These are phyloP conservation scores for Perccottus glenii DNA, from an alignment of 2,113 vertebrate genomes.

Conservation along the genomic window DNA sequence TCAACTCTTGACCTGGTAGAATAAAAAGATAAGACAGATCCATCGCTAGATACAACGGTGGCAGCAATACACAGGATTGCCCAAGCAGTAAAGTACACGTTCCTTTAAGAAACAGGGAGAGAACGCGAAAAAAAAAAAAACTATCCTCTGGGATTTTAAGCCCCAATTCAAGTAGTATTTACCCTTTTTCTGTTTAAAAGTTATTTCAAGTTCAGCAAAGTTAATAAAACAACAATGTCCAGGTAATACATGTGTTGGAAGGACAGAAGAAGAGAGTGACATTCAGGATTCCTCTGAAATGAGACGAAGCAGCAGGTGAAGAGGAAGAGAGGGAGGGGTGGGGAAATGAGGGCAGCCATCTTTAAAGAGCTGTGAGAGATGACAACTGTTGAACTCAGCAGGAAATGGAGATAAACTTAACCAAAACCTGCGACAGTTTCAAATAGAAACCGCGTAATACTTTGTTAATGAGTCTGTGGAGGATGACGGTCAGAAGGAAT, in stretches of 20 bases:
- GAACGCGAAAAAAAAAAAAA: slow-evolving; percentile 76
- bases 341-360: slow-evolving; percentile 36
- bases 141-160: slow-evolving; percentile 71
- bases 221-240: slow-evolving; percentile 81
- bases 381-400: slow-evolving; percentile 47
- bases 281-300: slow-evolving; percentile 84
- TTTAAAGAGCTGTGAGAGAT: slow-evolving; percentile 28
- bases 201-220: slow-evolving; percentile 80
- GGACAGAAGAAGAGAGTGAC: slow-evolving; percentile 53
- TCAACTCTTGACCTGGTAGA: slow-evolving; percentile 78
- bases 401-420: slow-evolving; percentile 36
- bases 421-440: slow-evolving; percentile 52
- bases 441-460: neutral
- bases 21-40: slow-evolving; percentile 70
- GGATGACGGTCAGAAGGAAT: neutral
- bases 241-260: slow-evolving; percentile 68
- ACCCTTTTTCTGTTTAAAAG: slow-evolving; percentile 57
- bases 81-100: slow-evolving; percentile 85
- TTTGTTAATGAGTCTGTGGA: neutral
- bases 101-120: slow-evolving; percentile 88
- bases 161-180: slow-evolving; percentile 83
- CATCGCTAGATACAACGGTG: slow-evolving; percentile 68
- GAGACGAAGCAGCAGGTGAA: slow-evolving; percentile 61
- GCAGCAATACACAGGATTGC: slow-evolving; percentile 85
- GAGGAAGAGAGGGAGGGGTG: slow-evolving; percentile 12